Evolutionary conservation across 2,888 invertebrate genomes (phyloP).

Genomic region (Poecilus cupreus): DNA sequence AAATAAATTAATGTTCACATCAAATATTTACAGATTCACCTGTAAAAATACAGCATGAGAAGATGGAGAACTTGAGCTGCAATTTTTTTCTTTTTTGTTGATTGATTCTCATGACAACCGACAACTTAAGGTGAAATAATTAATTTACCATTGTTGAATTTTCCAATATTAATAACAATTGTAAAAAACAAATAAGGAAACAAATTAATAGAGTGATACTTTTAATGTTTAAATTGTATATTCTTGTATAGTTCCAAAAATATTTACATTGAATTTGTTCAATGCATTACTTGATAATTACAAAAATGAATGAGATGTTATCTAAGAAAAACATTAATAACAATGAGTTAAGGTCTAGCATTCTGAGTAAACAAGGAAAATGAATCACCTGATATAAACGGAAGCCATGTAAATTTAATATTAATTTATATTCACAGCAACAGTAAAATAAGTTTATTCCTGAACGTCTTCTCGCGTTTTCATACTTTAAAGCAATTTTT

Average conservation of each 20-base stretch:
- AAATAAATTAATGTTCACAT: conserved; percentile 16
- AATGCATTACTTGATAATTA: background rate
- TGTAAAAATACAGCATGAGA: conserved; percentile 42
- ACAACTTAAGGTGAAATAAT: conserved; percentile 12
- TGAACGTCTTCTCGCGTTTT: background rate
- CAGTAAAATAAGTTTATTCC: background rate
- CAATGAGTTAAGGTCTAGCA: background rate
- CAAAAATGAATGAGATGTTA: too few relatives aligned
- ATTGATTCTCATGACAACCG: conserved; percentile 34
- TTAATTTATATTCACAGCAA: conserved; percentile 39
- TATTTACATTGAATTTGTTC: background rate
- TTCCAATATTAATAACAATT: background rate
- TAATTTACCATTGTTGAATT: conserved; percentile 6
- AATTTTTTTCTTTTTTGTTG: conserved; percentile 22
- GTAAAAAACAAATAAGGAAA: conserved; percentile 16
- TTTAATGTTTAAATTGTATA: background rate
- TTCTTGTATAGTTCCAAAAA: background rate
- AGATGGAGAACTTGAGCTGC: conserved; percentile 46
- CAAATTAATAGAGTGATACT: background rate
- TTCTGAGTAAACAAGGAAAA: conserved; percentile 54
- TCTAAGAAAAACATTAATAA: background rate
- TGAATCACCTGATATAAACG: conserved; percentile 58
- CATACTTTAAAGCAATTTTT: background rate
- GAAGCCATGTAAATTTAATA: conserved; percentile 56
- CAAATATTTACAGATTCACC: conserved; percentile 12